phyloP scores from a whole-genome alignment of 2,113 vertebrate species.

The Sinocyclocheilus anophthalmus region DNA sequence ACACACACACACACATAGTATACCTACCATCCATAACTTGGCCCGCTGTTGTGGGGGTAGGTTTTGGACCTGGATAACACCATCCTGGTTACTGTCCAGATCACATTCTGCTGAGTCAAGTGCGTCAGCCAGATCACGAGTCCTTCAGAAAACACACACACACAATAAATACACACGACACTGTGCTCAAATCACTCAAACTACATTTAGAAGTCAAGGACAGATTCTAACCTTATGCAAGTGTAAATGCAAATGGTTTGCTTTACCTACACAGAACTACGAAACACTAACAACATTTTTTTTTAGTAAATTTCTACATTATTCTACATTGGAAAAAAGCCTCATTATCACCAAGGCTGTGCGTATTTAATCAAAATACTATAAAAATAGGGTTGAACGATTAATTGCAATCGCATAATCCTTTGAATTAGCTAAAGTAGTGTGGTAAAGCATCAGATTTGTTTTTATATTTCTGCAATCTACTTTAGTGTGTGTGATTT shows the following conservation, averaged over 20 bases:
- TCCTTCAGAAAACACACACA: constrained; percentile 73
- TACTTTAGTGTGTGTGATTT: no score
- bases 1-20: neutral
- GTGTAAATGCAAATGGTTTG: neutral
- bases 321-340: no score
- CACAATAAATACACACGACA: neutral
- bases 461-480: no score
- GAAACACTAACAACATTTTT: neutral
- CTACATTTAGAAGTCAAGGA: neutral
- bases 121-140: constrained; percentile 89
- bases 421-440: no score
- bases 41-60: constrained; percentile 81
- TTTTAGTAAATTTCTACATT: no score
- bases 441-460: no score
- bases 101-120: constrained; percentile 91
- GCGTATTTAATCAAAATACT: no score
- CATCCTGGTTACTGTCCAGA: constrained; percentile 86
- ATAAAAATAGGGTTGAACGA: no score
- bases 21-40: constrained; percentile 95
- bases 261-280: neutral
- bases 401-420: no score
- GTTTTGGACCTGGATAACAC: constrained; percentile 81
- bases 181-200: neutral
- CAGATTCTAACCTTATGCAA: neutral
- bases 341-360: no score